phyloP scores from a whole-genome alignment of 2,113 vertebrate species.

The Myotis brandtii region DNA sequence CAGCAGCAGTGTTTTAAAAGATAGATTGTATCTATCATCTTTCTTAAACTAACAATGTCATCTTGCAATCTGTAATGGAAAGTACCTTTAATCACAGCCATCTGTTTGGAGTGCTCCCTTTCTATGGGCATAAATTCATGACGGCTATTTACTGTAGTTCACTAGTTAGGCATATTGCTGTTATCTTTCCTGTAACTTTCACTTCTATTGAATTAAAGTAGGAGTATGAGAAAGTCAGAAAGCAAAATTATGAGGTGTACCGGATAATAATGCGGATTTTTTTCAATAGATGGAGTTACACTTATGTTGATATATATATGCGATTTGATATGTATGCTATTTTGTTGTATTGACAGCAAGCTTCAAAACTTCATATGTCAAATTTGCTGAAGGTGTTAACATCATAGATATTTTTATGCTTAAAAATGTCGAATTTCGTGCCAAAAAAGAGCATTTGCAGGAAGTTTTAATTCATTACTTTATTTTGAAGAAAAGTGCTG shows the following conservation, averaged over 20 bases:
- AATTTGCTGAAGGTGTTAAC: too few relatives aligned
- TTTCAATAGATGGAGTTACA: too few relatives aligned
- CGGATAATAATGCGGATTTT: too few relatives aligned
- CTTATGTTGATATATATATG: too few relatives aligned
- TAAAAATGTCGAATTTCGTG: too few relatives aligned
- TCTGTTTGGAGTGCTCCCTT: conserved; percentile 55
- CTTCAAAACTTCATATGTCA: too few relatives aligned
- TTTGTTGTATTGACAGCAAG: too few relatives aligned
- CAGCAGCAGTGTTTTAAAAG: conserved; percentile 17
- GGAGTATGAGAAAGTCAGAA: neutral
- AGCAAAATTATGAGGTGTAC: neutral
- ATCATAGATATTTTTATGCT: too few relatives aligned
- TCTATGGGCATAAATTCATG: neutral
- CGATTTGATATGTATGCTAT: too few relatives aligned
- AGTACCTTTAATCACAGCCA: conserved; percentile 47
- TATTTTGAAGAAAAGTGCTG: too few relatives aligned
- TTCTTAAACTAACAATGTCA: conserved; percentile 9
- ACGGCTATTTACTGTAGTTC: neutral
- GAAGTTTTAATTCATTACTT: too few relatives aligned
- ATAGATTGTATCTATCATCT: neutral
- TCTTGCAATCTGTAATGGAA: conserved; percentile 44
- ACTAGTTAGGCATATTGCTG: neutral
- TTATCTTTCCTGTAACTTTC: neutral
- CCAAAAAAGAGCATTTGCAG: too few relatives aligned
- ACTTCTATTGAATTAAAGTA: neutral